Percentiles rank a stretch among this genome's conserved stretches.
Conservation (phyloP, 2,888 invertebrate species). For the Apomyelois bistriatella region DNA sequence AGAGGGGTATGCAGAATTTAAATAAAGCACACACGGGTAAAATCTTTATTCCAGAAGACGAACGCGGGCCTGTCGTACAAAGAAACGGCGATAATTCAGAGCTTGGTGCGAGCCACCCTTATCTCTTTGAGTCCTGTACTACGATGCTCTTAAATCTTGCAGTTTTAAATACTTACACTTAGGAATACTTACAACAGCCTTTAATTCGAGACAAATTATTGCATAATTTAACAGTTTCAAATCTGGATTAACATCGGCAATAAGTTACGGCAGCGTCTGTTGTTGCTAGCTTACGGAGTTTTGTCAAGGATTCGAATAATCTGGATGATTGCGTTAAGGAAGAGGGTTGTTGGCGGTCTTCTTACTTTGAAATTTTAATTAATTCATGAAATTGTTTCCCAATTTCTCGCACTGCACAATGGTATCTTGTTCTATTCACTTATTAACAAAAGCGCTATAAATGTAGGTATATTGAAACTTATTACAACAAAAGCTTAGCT, state of each 20-base stretch:
- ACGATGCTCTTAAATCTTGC: conserved; percentile 61
- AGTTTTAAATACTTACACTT: conserved; percentile 50
- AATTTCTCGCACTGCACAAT: too few relatives aligned
- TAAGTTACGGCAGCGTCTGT: conserved; percentile 23
- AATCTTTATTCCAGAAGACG: conserved; percentile 36
- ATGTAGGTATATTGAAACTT: too few relatives aligned
- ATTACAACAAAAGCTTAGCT: too few relatives aligned
- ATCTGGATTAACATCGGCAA: conserved; percentile 32
- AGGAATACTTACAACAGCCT: conserved; percentile 55
- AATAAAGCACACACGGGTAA: conserved; percentile 51
- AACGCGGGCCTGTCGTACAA: conserved; percentile 42
- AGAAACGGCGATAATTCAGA: conserved; percentile 58
- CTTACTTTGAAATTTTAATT: conserved; percentile 1
- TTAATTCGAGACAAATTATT: conserved; percentile 61
- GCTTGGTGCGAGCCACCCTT: conserved; percentile 59
- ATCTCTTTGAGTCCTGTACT: conserved; percentile 57
- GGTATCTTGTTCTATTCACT: too few relatives aligned
- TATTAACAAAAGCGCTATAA: too few relatives aligned
- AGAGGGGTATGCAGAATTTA: conserved; percentile 57
- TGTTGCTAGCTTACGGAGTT: conserved; percentile 10
- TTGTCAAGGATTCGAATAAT: conserved; percentile 12
- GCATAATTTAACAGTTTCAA: conserved; percentile 49
- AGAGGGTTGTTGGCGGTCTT: background rate
- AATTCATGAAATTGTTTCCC: background rate
- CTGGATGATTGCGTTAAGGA: conserved; percentile 8